phyloP scores from a whole-genome alignment of 2,797 vertebrate genomes.

The Chaetodon trifasciatus region DNA sequence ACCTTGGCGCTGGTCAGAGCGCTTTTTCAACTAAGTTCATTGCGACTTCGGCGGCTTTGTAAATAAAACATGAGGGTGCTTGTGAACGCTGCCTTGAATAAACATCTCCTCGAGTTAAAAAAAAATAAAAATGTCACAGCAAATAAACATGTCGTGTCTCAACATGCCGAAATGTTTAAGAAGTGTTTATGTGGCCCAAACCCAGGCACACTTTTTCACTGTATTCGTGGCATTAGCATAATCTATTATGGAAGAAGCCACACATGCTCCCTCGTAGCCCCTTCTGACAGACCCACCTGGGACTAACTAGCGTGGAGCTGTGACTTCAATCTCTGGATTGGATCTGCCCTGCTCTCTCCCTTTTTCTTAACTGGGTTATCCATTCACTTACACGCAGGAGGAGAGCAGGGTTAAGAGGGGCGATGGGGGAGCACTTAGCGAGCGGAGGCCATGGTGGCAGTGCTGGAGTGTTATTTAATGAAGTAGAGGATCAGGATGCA shows the following conservation, averaged over 20 bases:
- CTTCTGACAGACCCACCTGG: constrained; percentile 46
- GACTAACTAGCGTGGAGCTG: constrained; percentile 42
- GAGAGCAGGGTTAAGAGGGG: constrained; percentile 69
- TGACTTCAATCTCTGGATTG: constrained; percentile 62
- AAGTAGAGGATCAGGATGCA: constrained; percentile 78
- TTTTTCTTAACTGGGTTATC: constrained; percentile 72
- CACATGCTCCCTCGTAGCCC: constrained; percentile 12
- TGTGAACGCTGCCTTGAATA: constrained; percentile 59
- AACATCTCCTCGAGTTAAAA: constrained; percentile 48
- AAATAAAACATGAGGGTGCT: constrained; percentile 69
- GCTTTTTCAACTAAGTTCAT: constrained; percentile 59
- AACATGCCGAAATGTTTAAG: constrained; percentile 35
- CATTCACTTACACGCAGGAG: constrained; percentile 64
- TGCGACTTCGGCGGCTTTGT: constrained; percentile 51
- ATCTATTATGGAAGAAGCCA: constrained; percentile 44
- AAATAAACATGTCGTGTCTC: constrained; percentile 52
- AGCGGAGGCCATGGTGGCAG: constrained; percentile 73
- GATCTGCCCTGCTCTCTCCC: constrained; percentile 40
- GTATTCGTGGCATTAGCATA: constrained; percentile 25
- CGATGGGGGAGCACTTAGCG: constrained; percentile 78
- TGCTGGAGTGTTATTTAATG: constrained; percentile 83
- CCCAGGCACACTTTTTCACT: constrained; percentile 17
- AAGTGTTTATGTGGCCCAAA: constrained; percentile 48
- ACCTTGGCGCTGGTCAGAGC: constrained; percentile 53
- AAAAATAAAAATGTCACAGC: constrained; percentile 46